These are phyloP conservation scores for Tinea pellionella DNA, from an alignment of 2,888 invertebrate genomes.

Conservation along the genomic window DNA sequence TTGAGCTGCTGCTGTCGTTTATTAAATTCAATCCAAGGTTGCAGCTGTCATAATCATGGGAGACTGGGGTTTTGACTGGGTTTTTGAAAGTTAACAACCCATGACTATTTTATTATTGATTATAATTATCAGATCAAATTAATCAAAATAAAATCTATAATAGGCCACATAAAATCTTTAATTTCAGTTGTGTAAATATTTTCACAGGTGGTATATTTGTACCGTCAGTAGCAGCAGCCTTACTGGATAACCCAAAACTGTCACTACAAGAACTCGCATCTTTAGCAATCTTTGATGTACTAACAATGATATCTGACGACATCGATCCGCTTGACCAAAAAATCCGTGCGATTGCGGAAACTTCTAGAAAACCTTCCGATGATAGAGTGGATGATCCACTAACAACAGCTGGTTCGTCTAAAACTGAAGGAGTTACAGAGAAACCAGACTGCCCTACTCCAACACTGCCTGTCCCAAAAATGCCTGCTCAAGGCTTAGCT, in stretches of 20 bases:
- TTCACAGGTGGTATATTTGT: conserved; percentile 65
- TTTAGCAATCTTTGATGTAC: conserved; percentile 75
- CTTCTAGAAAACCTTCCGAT: conserved; percentile 56
- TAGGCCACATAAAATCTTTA: no score
- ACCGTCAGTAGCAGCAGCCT: conserved; percentile 64
- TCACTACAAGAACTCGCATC: conserved; percentile 69
- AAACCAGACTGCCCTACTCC: conserved; percentile 57
- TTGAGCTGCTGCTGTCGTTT: no score
- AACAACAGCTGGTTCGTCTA: conserved; percentile 36
- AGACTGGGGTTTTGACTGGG: no score
- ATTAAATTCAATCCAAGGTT: no score
- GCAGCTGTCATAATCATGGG: no score
- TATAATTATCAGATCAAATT: no score
- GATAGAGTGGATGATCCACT: conserved; percentile 49
- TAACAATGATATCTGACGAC: conserved; percentile 68
- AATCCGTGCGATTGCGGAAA: conserved; percentile 48
- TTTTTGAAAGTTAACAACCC: no score
- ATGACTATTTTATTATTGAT: no score
- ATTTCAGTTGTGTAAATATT: no score
- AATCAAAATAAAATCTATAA: no score
- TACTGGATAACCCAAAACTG: conserved; percentile 63
- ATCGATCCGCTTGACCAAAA: conserved; percentile 69
- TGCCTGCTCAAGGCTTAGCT: conserved; percentile 49
- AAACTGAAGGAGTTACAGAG: conserved; percentile 36
- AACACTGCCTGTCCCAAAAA: conserved; percentile 50